Evolutionary conservation across 1,140 invertebrate genomes (phyloP).

Genomic region (Aphis craccivora): DNA sequence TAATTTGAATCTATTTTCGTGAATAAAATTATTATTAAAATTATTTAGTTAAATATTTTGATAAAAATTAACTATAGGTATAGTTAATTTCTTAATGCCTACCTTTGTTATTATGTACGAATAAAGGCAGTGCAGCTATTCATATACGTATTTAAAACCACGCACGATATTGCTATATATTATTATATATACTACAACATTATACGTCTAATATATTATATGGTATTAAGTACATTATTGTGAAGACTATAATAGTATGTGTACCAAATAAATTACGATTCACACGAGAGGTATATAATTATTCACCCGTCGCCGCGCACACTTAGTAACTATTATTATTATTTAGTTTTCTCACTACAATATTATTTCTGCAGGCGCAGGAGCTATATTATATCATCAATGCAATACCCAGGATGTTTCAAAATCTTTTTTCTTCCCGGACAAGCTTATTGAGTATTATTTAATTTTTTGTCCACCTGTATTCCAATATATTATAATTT

Average conservation of each 20-base stretch:
- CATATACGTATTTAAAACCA: neutral
- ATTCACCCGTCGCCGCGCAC: neutral
- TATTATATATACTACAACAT: neutral
- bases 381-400: neutral
- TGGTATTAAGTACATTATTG: neutral
- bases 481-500: neutral
- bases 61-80: no score
- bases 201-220: neutral
- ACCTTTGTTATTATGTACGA: neutral
- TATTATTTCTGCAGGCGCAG: neutral
- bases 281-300: conserved; percentile 23
- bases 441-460: neutral
- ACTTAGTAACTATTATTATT: neutral
- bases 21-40: no score
- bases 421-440: conserved; percentile 11
- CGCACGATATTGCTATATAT: neutral
- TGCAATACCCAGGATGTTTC: neutral
- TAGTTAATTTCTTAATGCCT: no score
- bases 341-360: conserved; percentile 14
- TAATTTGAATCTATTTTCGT: no score
- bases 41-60: no score
- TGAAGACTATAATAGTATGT: neutral
- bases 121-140: neutral
- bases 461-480: neutral
- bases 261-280: neutral